These are phyloP conservation scores for Apis laboriosa DNA, from an alignment of 1,140 invertebrate species.

Conservation along the genomic window DNA sequence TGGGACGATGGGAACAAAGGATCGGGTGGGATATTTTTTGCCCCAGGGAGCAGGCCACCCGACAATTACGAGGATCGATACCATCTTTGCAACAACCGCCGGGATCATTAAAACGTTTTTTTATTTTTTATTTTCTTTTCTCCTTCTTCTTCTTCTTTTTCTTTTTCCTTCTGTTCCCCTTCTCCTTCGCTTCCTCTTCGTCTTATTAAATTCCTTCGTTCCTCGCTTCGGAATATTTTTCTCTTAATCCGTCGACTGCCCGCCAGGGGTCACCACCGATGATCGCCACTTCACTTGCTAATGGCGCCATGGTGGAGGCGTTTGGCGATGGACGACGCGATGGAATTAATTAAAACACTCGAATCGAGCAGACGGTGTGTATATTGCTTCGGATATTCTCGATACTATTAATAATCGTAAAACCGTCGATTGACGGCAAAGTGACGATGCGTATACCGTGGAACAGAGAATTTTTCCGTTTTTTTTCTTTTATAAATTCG, in stretches of 20 bases:
- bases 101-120: constrained; percentile 13
- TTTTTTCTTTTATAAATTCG: no score
- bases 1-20: constrained; percentile 12
- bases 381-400: neutral
- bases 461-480: neutral
- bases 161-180: neutral
- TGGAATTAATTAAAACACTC: neutral
- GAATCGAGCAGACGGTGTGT: neutral
- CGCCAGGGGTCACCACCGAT: neutral
- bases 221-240: neutral
- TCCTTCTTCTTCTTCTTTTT: neutral
- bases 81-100: neutral
- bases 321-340: neutral
- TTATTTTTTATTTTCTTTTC: neutral
- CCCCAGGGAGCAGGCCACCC: neutral
- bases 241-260: neutral
- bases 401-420: neutral
- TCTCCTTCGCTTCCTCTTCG: no score
- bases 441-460: neutral
- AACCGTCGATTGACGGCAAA: neutral
- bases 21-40: constrained; percentile 8
- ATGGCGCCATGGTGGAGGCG: neutral
- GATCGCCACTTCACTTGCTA: neutral
- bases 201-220: neutral
- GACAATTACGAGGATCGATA: constrained; percentile 37